Evolutionary conservation across 2,888 invertebrate species (phyloP), one percentile per base, ranked within the genome.

Genomic region (Sarcophaga rosellei): DNA sequence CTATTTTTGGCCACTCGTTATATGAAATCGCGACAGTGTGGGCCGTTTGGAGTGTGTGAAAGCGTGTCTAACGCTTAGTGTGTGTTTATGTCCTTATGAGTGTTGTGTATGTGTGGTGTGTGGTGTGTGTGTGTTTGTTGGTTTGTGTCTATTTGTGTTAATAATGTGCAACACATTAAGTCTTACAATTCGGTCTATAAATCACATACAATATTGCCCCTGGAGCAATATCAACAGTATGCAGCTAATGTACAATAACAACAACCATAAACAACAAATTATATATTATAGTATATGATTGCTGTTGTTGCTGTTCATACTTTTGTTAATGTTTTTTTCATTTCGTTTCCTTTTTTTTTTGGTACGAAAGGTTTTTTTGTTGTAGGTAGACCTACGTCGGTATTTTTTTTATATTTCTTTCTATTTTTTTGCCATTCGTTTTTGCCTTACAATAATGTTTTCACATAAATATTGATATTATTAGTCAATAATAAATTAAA

Each of bases 151-250:
- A 66, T 68, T 78, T 78, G 77, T 73, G 79, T 73, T 81, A 85
- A 81, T 81, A 81, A 77, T 77, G 81, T 85, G 91, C 91, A 90
- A 92, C 90, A 91, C 91, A 92, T 91, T 91, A 91, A 90, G 90
- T 90, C 90, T 90, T 90, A 90, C 89, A 90, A 90, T 63, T 75
- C 63, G 82, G 83, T 84, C 88, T 86, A 88, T 88, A 88, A 88
- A 88, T 88, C 86, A 91, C 89, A 89, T 83, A 81, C 73, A 83
- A 79, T 68, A 68, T 82, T 81, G 75, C 68, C 78, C 74, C 81
- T 25, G 61, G 73, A 61, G 86, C 47, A 69, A 84, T 72, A 81
- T 77, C 85, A 87, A 83, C 83, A 83, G 70, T 68, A 78, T 80
- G 77, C 80, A 83, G 77, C 72, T 81, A 81, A 75, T 85, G 65